Evolutionary conservation across 2,113 vertebrate species (phyloP).

Genomic region (Nansenia antarctica): DNA sequence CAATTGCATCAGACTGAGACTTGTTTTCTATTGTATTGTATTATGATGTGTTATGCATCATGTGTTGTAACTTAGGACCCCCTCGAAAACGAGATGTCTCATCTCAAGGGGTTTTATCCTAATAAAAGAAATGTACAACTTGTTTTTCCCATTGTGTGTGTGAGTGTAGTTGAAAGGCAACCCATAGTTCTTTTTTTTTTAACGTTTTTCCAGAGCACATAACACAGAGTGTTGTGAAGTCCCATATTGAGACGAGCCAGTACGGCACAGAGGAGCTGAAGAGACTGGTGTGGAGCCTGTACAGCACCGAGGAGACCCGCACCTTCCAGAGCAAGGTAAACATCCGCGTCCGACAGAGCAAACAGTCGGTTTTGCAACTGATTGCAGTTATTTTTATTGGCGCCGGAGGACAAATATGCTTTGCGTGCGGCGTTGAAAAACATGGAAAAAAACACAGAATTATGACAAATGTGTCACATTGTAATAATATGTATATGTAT

Average conservation of each 20-base stretch:
- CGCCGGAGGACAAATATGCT: too few species aligned
- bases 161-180: background rate
- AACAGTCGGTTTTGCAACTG: too few species aligned
- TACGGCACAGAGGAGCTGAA: constrained; percentile 87
- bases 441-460: too few species aligned
- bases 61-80: too few species aligned
- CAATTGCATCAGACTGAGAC: background rate
- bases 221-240: constrained; percentile 87
- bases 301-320: constrained; percentile 84
- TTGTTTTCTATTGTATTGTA: background rate
- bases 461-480: too few species aligned
- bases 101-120: background rate
- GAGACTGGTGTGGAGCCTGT: constrained; percentile 81
- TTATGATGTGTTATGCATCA: background rate
- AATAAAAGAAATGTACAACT: too few species aligned
- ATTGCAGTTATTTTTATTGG: too few species aligned
- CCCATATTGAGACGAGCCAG: constrained; percentile 87
- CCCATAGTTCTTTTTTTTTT: constrained; percentile 1
- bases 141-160: background rate
- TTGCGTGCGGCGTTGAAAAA: too few species aligned
- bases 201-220: constrained; percentile 80
- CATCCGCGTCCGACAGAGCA: too few species aligned
- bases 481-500: too few species aligned
- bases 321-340: constrained; percentile 82
- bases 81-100: too few species aligned